Percentiles rank a stretch among this genome's conserved stretches.
Evolutionary conservation across 2,888 invertebrate species (phyloP).

Genomic region (Eumerus sabulonum): DNA sequence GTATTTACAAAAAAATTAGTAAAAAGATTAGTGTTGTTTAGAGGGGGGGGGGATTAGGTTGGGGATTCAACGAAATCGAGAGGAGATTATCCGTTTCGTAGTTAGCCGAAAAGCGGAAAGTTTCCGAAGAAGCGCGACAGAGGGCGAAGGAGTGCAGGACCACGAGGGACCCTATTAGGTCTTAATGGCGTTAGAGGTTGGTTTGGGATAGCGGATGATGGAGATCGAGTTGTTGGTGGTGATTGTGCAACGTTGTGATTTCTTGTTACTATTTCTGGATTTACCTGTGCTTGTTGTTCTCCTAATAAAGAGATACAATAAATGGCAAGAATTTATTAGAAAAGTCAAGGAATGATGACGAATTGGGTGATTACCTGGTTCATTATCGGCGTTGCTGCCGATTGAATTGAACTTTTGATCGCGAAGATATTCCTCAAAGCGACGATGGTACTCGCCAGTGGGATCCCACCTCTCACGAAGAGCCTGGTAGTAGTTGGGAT

Average conservation of each 20-base stretch:
- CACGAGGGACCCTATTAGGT: constrained; percentile 34
- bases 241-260: constrained; percentile 38
- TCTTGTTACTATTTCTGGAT: constrained; percentile 41
- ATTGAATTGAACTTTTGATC: constrained; percentile 72
- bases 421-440: constrained; percentile 77
- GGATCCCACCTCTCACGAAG: constrained; percentile 85
- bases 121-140: constrained; percentile 57
- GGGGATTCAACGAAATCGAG: constrained; percentile 18
- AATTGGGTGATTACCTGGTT: constrained; percentile 30
- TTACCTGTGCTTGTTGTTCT: constrained; percentile 67
- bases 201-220: constrained; percentile 40
- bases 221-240: constrained; percentile 47
- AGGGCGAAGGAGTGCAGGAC: constrained; percentile 51
- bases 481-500: constrained; percentile 84
- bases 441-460: constrained; percentile 82
- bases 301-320: constrained; percentile 34
- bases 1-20: background rate
- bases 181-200: constrained; percentile 53
- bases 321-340: background rate
- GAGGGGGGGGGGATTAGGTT: background rate
- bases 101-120: constrained; percentile 51
- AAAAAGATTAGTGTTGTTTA: constrained; percentile 14
- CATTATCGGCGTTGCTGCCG: constrained; percentile 53
- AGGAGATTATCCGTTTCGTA: constrained; percentile 30
- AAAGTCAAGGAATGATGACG: background rate